These are phyloP conservation scores for Trinorchestia longiramus DNA, from an alignment of 1,140 invertebrate genomes.

Conservation along the genomic window DNA sequence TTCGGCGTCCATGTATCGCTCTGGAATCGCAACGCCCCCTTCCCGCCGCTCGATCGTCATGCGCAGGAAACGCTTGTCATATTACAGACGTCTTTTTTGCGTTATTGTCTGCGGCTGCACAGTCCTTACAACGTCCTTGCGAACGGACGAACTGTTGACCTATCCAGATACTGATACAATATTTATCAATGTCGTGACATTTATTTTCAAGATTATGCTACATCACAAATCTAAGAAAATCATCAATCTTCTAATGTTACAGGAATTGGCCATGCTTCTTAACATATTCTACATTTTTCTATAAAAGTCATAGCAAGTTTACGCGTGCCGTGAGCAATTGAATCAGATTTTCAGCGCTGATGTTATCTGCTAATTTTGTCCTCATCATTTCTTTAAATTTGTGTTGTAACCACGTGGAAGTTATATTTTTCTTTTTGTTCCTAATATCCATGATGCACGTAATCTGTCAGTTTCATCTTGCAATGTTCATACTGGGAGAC, in stretches of 20 bases:
- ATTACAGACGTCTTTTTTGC: slow-evolving; percentile 10
- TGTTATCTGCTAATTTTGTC: not conserved
- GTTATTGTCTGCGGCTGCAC: not conserved
- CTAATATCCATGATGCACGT: not conserved
- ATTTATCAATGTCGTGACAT: not conserved
- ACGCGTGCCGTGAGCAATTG: not conserved
- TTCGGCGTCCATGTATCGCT: slow-evolving; percentile 1
- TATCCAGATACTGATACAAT: not conserved
- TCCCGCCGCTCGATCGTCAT: not conserved
- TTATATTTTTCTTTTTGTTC: not conserved
- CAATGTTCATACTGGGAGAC: not conserved
- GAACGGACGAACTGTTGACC: not conserved
- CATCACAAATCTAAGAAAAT: not conserved
- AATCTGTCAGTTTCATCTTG: not conserved
- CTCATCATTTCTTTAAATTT: not conserved
- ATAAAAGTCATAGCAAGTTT: not conserved
- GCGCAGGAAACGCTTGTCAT: slow-evolving; percentile 46
- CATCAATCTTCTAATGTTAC: not conserved
- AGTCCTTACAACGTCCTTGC: not conserved
- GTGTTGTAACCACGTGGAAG: not conserved
- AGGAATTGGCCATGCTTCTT: not conserved
- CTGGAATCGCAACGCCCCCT: not conserved
- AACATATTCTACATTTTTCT: not conserved
- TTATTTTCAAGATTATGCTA: not conserved
- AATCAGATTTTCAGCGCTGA: not conserved